Conservation (phyloP, 2,888 invertebrate genomes). For the Xestia sexstrigata region DNA sequence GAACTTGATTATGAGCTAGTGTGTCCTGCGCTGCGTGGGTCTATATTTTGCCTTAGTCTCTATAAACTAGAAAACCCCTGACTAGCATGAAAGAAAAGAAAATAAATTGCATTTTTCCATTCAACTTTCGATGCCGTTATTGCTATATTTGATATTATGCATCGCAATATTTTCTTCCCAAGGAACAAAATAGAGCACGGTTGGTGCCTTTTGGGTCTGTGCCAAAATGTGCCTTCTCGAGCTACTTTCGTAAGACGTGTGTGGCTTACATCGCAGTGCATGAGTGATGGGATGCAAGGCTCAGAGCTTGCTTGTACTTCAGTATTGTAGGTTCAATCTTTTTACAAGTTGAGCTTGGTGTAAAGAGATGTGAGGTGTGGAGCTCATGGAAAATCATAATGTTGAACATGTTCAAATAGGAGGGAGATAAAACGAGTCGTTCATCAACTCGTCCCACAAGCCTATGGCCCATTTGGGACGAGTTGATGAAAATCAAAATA, state of each 20-base stretch:
- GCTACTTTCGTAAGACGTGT: conserved; percentile 50
- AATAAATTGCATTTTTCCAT: neutral
- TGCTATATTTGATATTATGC: conserved; percentile 18
- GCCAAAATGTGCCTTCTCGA: conserved; percentile 54
- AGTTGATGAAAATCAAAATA: too few species aligned
- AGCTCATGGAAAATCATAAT: neutral
- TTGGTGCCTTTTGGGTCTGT: conserved; percentile 51
- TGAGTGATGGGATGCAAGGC: conserved; percentile 56
- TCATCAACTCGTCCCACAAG: too few species aligned
- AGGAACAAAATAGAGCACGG: conserved; percentile 33
- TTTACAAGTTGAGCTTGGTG: conserved; percentile 16
- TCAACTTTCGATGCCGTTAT: conserved; percentile 25
- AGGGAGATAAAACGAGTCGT: too few species aligned
- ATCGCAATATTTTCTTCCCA: conserved; percentile 39
- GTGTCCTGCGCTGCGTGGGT: neutral
- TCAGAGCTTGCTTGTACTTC: conserved; percentile 15
- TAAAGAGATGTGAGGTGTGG: neutral
- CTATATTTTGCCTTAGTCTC: neutral
- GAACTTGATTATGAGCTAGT: neutral
- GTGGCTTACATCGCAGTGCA: conserved; percentile 46
- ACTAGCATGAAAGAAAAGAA: neutral
- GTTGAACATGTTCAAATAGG: neutral
- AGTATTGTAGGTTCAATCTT: conserved; percentile 9
- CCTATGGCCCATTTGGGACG: too few species aligned
- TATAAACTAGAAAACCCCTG: neutral